A percentile compares a stretch with the other conserved stretches of the same genome.
Evolutionary conservation across 2,113 vertebrate species (phyloP).

Genomic region (Crotalus horridus): DNA sequence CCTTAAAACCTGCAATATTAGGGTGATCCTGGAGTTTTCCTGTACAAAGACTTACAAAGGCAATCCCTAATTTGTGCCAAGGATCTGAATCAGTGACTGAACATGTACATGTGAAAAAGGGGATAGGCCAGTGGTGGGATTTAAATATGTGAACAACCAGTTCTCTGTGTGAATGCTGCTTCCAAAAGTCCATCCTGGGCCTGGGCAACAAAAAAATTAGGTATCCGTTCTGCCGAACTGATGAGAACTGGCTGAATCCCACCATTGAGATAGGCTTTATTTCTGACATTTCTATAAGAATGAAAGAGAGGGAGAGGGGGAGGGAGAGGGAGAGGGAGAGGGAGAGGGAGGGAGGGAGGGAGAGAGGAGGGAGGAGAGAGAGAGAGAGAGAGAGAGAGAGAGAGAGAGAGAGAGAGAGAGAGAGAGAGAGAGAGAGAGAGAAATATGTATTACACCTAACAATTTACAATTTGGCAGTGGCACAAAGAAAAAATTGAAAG

Average conservation of each 20-base stretch:
- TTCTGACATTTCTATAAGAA: background rate
- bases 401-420: background rate
- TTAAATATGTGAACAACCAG: no score
- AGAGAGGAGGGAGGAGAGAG: background rate
- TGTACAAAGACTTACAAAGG: slow-evolving; percentile 42
- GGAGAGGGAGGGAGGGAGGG: background rate
- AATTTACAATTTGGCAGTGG: background rate
- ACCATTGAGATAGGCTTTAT: background rate
- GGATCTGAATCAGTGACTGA: background rate
- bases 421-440: background rate
- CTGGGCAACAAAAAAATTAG: no score
- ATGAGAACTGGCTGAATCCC: no score
- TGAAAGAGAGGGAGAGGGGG: background rate
- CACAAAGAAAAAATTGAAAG: background rate
- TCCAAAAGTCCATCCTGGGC: no score
- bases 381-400: background rate
- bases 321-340: background rate
- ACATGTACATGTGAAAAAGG: background rate
- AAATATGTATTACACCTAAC: background rate
- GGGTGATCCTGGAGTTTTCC: slow-evolving; percentile 32
- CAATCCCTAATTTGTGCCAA: rapidly evolving
- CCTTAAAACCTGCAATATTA: slow-evolving; percentile 51
- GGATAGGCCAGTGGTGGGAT: no score
- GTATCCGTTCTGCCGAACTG: no score
- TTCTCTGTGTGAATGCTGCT: no score